These are phyloP conservation scores for Uromys caudimaculatus DNA, from an alignment of 2,797 vertebrate species.

Conservation along the genomic window DNA sequence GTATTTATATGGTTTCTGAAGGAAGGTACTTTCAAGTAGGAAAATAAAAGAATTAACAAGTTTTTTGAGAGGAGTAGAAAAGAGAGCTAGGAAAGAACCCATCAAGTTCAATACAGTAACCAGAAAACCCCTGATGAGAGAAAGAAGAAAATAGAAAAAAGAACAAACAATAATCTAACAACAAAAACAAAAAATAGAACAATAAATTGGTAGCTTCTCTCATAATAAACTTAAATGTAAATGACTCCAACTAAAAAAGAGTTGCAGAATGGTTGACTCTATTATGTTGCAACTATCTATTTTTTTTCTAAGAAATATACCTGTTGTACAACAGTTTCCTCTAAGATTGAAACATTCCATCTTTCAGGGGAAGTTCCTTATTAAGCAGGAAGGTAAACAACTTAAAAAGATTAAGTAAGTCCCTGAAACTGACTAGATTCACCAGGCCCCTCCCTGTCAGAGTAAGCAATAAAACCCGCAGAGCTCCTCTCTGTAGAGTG, in stretches of 20 bases:
- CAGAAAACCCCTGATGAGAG: background rate
- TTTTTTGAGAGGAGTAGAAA: background rate
- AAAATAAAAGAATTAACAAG: background rate
- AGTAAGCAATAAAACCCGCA: background rate
- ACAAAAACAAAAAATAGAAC: background rate
- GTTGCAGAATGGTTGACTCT: too few relatives aligned
- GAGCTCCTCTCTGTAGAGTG: background rate
- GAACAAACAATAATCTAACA: background rate
- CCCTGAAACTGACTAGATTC: background rate
- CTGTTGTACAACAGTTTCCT: background rate
- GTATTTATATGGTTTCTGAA: background rate
- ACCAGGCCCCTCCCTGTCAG: background rate
- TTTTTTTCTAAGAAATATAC: background rate
- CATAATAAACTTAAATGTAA: background rate
- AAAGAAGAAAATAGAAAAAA: background rate
- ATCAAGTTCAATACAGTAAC: background rate
- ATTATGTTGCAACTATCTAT: background rate
- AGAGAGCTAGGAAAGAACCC: background rate
- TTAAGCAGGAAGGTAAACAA: background rate
- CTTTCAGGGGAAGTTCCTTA: background rate
- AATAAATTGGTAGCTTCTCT: background rate
- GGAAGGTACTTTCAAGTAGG: background rate
- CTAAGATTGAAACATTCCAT: background rate
- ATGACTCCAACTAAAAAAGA: too few relatives aligned
- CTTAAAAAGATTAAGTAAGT: background rate